phyloP scores from a whole-genome alignment of 2,113 vertebrate species.

The Anser cygnoides region DNA sequence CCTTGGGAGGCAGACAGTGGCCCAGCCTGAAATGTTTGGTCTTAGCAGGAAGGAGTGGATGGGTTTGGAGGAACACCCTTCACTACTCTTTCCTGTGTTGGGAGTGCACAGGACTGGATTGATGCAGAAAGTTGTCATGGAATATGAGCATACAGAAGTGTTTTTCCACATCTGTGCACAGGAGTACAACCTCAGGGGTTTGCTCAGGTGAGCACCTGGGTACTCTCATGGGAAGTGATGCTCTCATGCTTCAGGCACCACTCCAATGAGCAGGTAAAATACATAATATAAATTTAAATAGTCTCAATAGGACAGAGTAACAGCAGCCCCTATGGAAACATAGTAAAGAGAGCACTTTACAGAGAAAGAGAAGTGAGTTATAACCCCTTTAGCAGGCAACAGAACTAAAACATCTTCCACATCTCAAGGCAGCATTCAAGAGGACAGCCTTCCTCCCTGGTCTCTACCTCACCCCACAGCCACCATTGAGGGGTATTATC shows the following conservation, averaged over 20 bases:
- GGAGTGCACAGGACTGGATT: not conserved
- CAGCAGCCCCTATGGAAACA: not conserved
- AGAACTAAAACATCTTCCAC: not conserved
- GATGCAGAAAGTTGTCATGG: not conserved
- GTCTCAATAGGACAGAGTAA: not conserved
- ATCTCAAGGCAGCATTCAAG: not conserved
- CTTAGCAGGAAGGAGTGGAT: not conserved
- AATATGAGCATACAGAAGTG: not conserved
- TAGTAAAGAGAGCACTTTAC: not conserved
- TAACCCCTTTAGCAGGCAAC: not conserved
- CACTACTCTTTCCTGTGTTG: not conserved
- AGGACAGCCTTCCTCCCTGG: not conserved
- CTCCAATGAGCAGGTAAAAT: not conserved
- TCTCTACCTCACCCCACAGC: not conserved
- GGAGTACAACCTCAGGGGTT: rapidly evolving
- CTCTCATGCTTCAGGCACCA: not conserved
- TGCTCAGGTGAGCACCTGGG: rapidly evolving
- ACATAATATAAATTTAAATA: not conserved
- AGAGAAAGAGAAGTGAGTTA: not conserved
- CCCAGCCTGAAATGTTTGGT: not conserved
- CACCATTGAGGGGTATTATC: not conserved
- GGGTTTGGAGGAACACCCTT: not conserved
- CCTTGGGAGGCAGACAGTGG: not conserved
- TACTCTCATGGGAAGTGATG: not conserved
- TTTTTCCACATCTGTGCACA: not conserved